Evolutionary conservation across 2,797 vertebrate genomes (phyloP).

Genomic region (Propithecus deckenii): DNA sequence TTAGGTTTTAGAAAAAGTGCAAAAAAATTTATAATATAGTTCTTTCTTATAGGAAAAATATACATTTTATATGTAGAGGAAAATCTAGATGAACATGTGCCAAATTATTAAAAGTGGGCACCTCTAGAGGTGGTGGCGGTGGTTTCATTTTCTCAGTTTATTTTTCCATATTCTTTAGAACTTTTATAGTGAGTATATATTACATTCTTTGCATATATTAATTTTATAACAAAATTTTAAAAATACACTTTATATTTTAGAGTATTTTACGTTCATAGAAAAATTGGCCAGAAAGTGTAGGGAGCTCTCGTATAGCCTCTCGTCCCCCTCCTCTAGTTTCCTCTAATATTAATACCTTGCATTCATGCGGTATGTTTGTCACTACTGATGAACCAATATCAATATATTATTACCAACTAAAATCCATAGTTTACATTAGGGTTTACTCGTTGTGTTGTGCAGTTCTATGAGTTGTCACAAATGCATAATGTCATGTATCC

Average conservation of each 20-base stretch:
- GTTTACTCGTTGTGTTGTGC: not conserved
- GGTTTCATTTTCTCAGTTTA: not conserved
- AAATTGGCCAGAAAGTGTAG: not conserved
- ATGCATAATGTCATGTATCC: not conserved
- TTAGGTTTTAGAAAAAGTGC: not conserved
- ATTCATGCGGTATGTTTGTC: not conserved
- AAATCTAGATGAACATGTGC: not conserved
- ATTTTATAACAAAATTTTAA: not conserved
- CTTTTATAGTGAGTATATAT: not conserved
- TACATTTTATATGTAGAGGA: not conserved
- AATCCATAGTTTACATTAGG: not conserved
- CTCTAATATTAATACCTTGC: not conserved
- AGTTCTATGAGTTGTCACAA: not conserved
- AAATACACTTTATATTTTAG: not conserved
- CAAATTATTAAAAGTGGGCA: not conserved
- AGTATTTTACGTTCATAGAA: not conserved
- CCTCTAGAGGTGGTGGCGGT: not conserved
- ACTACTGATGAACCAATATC: not conserved
- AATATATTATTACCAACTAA: not conserved
- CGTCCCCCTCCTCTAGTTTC: not conserved
- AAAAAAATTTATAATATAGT: not conserved
- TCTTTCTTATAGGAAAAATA: not conserved
- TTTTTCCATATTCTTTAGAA: not conserved
- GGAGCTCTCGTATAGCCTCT: not conserved
- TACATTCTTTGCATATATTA: not conserved